Evolutionary conservation across 2,113 vertebrate genomes (phyloP).

Genomic region (Ochotona princeps): DNA sequence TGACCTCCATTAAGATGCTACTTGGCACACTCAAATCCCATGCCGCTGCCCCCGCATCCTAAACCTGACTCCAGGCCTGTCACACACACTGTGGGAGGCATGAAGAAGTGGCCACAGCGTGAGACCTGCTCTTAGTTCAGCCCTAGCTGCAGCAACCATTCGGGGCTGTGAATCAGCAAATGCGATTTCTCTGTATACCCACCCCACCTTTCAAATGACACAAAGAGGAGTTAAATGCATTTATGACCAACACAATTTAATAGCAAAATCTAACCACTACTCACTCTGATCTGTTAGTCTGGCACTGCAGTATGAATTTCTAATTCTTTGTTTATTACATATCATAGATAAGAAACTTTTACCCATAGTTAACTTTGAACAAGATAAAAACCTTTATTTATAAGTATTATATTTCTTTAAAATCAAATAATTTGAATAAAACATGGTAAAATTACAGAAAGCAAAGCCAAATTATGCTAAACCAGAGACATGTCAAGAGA

Average conservation of each 20-base stretch:
- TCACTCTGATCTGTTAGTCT: not conserved
- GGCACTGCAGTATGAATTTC: conserved; percentile 1
- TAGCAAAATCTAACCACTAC: not conserved
- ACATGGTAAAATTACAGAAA: conserved; percentile 62
- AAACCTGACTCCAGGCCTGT: no score
- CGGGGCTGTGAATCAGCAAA: no score
- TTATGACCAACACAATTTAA: not conserved
- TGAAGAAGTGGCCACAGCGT: no score
- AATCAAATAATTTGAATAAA: conserved; percentile 58
- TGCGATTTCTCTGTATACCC: no score
- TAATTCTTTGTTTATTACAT: not conserved
- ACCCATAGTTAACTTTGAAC: conserved; percentile 30
- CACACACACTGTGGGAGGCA: no score
- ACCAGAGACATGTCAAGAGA: not conserved
- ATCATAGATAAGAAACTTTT: conserved; percentile 44
- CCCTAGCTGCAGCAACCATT: no score
- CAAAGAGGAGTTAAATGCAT: not conserved
- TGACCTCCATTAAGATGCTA: not conserved
- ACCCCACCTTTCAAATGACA: not conserved
- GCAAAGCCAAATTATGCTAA: conserved; percentile 60
- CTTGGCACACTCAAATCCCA: not conserved
- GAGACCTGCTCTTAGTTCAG: no score
- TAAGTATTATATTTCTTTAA: conserved; percentile 46
- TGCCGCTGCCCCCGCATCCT: no score
- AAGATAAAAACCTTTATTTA: conserved; percentile 79